A percentile compares a stretch with the other conserved stretches of the same genome.
Conservation (phyloP, 1,140 invertebrate species). For the Anastrepha ludens region DNA sequence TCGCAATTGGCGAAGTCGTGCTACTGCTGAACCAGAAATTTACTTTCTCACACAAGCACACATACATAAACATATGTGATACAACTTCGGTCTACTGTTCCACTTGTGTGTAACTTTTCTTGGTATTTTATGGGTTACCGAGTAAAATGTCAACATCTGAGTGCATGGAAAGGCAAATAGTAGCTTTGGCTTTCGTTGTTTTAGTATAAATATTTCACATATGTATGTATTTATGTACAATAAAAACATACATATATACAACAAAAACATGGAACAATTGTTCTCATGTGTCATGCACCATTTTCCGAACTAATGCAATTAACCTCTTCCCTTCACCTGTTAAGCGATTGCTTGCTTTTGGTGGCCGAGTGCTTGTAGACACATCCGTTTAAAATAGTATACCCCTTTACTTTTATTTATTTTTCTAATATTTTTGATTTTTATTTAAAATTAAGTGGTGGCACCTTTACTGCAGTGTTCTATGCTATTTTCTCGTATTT, state of each 20-base stretch:
- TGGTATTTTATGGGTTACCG: conserved; percentile 8
- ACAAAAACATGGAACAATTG: not conserved
- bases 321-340: not conserved
- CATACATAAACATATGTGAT: not conserved
- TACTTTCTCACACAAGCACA: not conserved
- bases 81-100: not conserved
- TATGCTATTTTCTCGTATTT: not conserved
- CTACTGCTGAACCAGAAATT: too few relatives aligned
- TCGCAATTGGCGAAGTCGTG: too few relatives aligned
- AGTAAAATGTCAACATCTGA: conserved; percentile 9
- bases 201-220: not conserved
- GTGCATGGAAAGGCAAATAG: not conserved
- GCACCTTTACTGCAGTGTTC: conserved; percentile 1
- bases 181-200: not conserved
- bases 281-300: not conserved
- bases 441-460: conserved; percentile 10
- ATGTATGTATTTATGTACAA: not conserved
- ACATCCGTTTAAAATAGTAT: too few relatives aligned
- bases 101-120: not conserved
- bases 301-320: conserved; percentile 19
- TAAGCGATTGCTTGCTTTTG: not conserved
- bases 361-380: not conserved
- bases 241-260: too few relatives aligned
- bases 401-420: too few relatives aligned
- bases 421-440: not conserved